These are phyloP conservation scores for Ancistrus triradiatus DNA, from an alignment of 2,113 vertebrate genomes.

Conservation along the genomic window DNA sequence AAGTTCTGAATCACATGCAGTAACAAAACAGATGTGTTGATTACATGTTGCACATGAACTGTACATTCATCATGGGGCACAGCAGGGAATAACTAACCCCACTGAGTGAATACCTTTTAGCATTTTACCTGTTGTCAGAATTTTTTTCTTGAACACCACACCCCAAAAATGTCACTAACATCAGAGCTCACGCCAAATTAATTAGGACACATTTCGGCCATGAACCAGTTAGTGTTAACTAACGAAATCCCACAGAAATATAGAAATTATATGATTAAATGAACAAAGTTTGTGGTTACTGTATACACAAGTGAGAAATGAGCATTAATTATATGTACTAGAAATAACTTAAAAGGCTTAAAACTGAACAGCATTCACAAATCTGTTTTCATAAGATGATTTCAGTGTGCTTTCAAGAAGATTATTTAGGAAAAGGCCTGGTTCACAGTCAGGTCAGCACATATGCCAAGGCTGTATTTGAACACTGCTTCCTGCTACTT, in stretches of 20 bases:
- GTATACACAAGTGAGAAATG: neutral
- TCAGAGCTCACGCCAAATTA: too few relatives aligned
- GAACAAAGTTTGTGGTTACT: too few relatives aligned
- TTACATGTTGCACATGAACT: neutral
- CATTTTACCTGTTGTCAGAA: too few relatives aligned
- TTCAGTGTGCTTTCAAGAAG: neutral
- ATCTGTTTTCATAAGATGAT: neutral
- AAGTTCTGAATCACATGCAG: constrained; percentile 2
- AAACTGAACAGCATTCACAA: too few relatives aligned
- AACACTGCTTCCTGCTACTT: neutral
- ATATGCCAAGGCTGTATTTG: too few relatives aligned
- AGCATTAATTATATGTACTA: neutral
- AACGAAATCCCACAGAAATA: too few relatives aligned
- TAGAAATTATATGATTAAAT: too few relatives aligned
- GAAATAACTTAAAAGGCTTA: too few relatives aligned
- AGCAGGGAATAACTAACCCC: neutral
- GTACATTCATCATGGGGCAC: neutral
- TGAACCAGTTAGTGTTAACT: too few relatives aligned
- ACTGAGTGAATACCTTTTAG: neutral
- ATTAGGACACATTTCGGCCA: too few relatives aligned
- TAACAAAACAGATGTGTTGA: neutral
- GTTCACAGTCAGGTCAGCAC: neutral
- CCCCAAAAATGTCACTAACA: too few relatives aligned
- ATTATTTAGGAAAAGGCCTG: neutral
- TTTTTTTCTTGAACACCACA: too few relatives aligned